Evolutionary conservation across 2,888 invertebrate genomes (phyloP).

Genomic region (Ceramica pisi): DNA sequence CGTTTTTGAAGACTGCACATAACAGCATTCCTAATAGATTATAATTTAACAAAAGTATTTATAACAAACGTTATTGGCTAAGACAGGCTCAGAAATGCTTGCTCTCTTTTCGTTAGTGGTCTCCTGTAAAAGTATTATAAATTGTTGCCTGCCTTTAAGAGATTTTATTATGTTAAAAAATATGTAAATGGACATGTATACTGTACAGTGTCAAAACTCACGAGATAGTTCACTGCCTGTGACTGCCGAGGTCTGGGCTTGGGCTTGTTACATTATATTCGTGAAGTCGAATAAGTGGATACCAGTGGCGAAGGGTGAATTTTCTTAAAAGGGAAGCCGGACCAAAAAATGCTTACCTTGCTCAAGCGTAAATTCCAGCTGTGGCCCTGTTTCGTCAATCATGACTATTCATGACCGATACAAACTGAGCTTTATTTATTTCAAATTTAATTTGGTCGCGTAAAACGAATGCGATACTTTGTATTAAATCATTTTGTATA

Average conservation of each 20-base stretch:
- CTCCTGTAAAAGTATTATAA: not conserved
- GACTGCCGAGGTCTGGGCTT: not conserved
- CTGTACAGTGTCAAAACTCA: not conserved
- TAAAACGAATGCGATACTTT: no score
- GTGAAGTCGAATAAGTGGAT: conserved; percentile 18
- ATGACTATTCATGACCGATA: no score
- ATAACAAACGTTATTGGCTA: not conserved
- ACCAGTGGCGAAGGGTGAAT: no score
- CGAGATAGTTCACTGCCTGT: not conserved
- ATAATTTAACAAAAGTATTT: conserved; percentile 11
- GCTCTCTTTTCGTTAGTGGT: not conserved
- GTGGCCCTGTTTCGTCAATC: no score
- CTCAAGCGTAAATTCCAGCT: no score
- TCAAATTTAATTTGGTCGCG: no score
- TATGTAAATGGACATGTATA: not conserved
- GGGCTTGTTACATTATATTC: conserved; percentile 5
- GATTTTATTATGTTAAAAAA: not conserved
- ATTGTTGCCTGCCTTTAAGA: not conserved
- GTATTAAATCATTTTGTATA: no score
- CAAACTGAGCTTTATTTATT: no score
- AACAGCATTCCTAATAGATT: conserved; percentile 46
- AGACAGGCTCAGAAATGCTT: not conserved
- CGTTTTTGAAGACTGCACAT: conserved; percentile 33
- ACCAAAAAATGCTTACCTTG: no score
- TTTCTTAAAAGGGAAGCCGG: no score